Base-by-base conservation (phyloP, 30 jellyfish, hydroid and myxozoan genomes). In the Aurelia sp. region DNA sequence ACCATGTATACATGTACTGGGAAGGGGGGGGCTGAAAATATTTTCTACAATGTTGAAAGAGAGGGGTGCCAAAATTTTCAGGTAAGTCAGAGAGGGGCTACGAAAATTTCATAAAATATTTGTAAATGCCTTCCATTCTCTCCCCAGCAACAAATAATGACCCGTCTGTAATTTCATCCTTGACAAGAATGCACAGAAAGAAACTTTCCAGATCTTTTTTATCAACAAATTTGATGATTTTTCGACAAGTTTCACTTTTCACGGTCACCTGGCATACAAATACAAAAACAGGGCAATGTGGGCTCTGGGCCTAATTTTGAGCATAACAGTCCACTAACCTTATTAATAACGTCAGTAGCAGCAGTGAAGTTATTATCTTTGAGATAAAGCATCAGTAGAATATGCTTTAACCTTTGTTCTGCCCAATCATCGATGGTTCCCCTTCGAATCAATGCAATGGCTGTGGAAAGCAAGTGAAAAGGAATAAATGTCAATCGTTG, bases 291-390 rank as follows among this genome's bases (percentile, higher is more conserved):
- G 27, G 7, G 27, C 33, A 7, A 12, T 60, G 21, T 9, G 27
- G 27, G 27, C 16, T 5, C 33, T 6, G 13, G 30, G 33, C 71
- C 71, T 13, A 35, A 4, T 40, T 71, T 13, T 16, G 19, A 7
- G 52, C 20, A 18, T 8, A 10, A 33, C 11, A 13, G 6, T 13
- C 40, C 8, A 35, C 76, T 3, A 22, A 82, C 92, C 86, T 82
- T 69, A 5, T 59, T 63, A 5, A 82, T 75, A 19, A 82, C 41
- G 53, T 82, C 92, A 13, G 18, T 22, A 6, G 92, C 92, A 13
- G 92, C 92, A 67, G 92, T 10, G 71, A 67, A 69, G 62, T 82
- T 82, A 58, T 82, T 47, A 30, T 69, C 86, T 59, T 82, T 82
- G 57, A 82, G 71, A 41, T 82, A 82, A 48, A 68, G 55, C 85